These are phyloP conservation scores for Riparia riparia DNA, from an alignment of 2,113 vertebrate genomes.

Conservation along the genomic window DNA sequence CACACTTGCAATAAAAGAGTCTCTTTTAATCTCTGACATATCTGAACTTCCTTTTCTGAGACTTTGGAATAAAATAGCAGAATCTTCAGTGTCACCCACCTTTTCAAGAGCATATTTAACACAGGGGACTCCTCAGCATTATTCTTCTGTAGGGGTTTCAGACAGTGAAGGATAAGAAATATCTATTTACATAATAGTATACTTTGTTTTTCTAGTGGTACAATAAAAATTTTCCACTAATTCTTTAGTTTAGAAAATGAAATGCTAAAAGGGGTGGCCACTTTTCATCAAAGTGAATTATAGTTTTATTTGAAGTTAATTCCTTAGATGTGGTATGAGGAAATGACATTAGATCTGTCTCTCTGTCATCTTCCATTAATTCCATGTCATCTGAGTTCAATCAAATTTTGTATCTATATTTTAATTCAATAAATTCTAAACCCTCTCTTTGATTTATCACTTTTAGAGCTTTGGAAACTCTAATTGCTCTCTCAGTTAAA, in stretches of 20 bases:
- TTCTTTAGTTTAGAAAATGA: not conserved
- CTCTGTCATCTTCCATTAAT: not conserved
- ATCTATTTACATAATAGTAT: not conserved
- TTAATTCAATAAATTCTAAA: not conserved
- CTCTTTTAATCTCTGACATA: not conserved
- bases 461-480: not conserved
- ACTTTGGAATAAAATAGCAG: not conserved
- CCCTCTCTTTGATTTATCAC: not conserved
- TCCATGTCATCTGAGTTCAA: not conserved
- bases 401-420: not conserved
- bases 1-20: not conserved
- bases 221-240: not conserved
- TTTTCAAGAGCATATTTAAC: not conserved
- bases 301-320: not conserved
- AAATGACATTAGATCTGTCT: not conserved
- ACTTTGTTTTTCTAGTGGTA: not conserved
- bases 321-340: not conserved
- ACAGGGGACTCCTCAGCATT: not conserved
- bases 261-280: not conserved
- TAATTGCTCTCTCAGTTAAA: not conserved
- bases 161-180: not conserved
- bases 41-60: not conserved
- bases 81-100: not conserved
- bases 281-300: not conserved
- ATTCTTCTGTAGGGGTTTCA: not conserved